Evolutionary conservation across 2,113 vertebrate genomes (phyloP).

Genomic region (Myiozetetes cayanensis): DNA sequence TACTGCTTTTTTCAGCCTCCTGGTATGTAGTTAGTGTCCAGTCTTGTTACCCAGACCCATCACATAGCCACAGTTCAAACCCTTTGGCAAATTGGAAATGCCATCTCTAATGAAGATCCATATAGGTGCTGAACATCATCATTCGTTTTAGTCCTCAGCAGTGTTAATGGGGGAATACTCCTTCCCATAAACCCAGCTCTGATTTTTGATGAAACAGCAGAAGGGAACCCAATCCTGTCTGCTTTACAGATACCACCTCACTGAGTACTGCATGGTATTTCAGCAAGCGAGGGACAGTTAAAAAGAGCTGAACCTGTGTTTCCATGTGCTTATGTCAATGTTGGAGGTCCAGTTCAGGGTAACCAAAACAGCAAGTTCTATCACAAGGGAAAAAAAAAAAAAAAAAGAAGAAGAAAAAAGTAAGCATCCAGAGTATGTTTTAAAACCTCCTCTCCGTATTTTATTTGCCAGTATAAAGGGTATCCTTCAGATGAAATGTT

Average conservation of each 20-base stretch:
- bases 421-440: neutral
- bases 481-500: neutral
- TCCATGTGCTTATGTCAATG: neutral
- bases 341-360: neutral
- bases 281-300: neutral
- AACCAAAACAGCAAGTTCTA: neutral
- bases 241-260: accelerated
- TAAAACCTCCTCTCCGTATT: neutral
- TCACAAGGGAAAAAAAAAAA: neutral
- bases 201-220: neutral
- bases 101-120: neutral
- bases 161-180: accelerated
- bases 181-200: neutral
- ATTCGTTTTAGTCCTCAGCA: neutral
- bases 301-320: neutral
- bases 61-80: accelerated
- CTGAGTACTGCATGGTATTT: accelerated
- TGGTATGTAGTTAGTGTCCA: accelerated
- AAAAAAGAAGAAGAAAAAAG: neutral
- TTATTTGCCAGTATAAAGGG: neutral
- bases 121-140: neutral
- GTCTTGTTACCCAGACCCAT: neutral
- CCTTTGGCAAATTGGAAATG: neutral
- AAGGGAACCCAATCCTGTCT: neutral
- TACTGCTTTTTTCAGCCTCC: neutral